Base-by-base conservation (phyloP, 2,888 invertebrate species). In the Cantharis rustica region DNA sequence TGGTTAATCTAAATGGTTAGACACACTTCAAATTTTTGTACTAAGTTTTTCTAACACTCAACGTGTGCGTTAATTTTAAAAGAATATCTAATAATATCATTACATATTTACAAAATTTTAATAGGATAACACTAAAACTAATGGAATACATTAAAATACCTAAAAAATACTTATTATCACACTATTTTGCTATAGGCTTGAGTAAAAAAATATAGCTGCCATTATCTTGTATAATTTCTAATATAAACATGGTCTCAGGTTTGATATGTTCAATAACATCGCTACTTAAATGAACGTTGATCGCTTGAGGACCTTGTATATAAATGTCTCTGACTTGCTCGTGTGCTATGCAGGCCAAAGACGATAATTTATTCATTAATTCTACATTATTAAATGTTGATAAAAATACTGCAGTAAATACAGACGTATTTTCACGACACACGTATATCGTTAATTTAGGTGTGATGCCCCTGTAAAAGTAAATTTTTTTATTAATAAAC, bases 391-490 rank as follows among this genome's bases (percentile, higher is more conserved):
- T 91, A 79, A 93, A 91, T 3, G 91, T 89, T 82, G 93, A 92
- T 82, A 98, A 89, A 85, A 96, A 97, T 16, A 97, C 89, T 17
- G 96, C 96, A 88, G 94, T 93, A 90, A 94, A 97, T 7, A 93
- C 90, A 79, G 91, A 90, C 74, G 89, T 90, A 74, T 90, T 90
- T 84, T 94, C 93, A 80, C 92, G 89, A 82, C 95, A 94, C 76
- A 97, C 93, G 88, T 96, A 98, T 72, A 98, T 90, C 0, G 96
- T 96, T 75, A 96, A 90, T 11, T 95, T 93, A 0, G 96, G 96
- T 72, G 93, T 91, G 81, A 93, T 91, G 13, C 91, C 88, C 86
- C 93, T 93, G 84, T 10, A 87, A 83, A 81, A 83, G 82, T 13
- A 47, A 64, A 63, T 10, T 63, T 64, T 72, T 5, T 4, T 26